phyloP scores from a whole-genome alignment of 1,140 invertebrate genomes.

The Cylas formicarius region DNA sequence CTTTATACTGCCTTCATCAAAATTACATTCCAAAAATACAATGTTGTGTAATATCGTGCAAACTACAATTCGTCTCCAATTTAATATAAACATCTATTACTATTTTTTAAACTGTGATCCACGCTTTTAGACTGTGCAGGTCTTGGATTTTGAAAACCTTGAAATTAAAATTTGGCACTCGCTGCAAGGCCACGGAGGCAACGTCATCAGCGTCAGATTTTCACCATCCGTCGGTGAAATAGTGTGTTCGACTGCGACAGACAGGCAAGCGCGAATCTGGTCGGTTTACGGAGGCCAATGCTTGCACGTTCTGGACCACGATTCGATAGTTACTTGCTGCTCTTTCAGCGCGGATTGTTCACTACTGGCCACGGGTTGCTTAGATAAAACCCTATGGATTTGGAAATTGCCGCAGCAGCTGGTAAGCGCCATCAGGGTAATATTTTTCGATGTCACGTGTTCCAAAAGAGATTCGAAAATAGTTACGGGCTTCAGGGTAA shows the following conservation, averaged over 20 bases:
- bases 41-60: too few relatives aligned
- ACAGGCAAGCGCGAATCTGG: constrained; percentile 42
- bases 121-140: background rate
- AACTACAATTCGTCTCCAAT: too few relatives aligned
- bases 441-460: background rate
- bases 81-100: too few relatives aligned
- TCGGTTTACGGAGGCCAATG: constrained; percentile 48
- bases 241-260: constrained; percentile 41
- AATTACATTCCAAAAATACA: too few relatives aligned
- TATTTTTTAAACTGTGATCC: background rate
- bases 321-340: constrained; percentile 50
- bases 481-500: background rate
- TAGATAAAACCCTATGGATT: constrained; percentile 50
- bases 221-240: constrained; percentile 40
- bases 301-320: constrained; percentile 52
- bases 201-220: constrained; percentile 52
- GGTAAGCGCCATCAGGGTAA: constrained; percentile 32
- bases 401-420: constrained; percentile 52
- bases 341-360: constrained; percentile 47
- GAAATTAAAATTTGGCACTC: constrained; percentile 36
- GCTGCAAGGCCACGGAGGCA: constrained; percentile 50
- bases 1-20: too few relatives aligned
- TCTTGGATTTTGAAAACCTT: constrained; percentile 23
- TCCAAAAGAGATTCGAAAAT: background rate
- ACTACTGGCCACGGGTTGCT: constrained; percentile 48